Conservation (phyloP, 23 tunicate genomes). For the Halocynthia aurantium region DNA sequence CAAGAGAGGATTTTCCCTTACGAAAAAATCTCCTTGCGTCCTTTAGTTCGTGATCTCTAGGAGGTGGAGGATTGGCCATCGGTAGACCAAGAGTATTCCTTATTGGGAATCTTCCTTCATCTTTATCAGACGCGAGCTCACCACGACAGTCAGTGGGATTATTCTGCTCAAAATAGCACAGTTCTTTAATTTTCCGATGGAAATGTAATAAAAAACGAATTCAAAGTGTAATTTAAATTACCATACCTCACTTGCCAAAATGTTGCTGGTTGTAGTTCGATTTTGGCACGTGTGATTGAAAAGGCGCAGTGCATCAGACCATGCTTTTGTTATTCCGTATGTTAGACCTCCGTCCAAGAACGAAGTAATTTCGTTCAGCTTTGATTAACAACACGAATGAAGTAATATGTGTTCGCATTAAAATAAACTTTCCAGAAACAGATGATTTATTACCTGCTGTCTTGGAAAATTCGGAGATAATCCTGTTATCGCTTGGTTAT, state of each 20-base stretch:
- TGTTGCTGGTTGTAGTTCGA: conserved; percentile 18
- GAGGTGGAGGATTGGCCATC: conserved; percentile 26
- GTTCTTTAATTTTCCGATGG: too few species aligned
- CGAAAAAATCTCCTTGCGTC: conserved; percentile 13
- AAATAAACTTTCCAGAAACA: background rate
- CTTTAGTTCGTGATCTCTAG: conserved; percentile 17
- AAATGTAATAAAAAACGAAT: too few species aligned
- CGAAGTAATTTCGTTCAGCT: conserved; percentile 87
- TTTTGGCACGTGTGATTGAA: conserved; percentile 33
- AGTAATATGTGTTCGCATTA: background rate
- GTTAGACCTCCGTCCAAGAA: conserved; percentile 85
- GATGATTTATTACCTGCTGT: conserved; percentile 49
- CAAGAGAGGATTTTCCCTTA: background rate
- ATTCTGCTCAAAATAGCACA: background rate
- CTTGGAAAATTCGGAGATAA: conserved; percentile 74
- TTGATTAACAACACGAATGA: background rate
- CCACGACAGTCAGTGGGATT: conserved; percentile 26
- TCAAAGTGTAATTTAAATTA: background rate
- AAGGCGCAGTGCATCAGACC: conserved; percentile 77
- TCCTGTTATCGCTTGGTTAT: conserved; percentile 63
- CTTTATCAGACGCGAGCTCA: conserved; percentile 17
- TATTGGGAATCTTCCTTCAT: conserved; percentile 17
- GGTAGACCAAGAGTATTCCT: conserved; percentile 20
- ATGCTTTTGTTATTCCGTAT: conserved; percentile 81
- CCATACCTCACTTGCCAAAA: conserved; percentile 8